Conservation (phyloP, 2,797 vertebrate genomes). For the Galaxias olidus region DNA sequence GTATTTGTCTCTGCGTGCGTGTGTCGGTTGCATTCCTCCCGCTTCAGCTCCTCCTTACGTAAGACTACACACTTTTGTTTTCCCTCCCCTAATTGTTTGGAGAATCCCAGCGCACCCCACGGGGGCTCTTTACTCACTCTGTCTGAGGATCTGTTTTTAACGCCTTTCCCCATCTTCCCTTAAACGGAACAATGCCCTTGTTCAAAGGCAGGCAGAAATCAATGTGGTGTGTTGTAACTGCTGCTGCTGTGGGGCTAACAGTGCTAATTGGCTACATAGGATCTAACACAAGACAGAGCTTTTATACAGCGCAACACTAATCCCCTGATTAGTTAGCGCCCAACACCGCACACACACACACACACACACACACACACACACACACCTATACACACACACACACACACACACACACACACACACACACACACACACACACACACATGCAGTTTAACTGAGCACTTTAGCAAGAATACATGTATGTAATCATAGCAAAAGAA, state of each 20-base stretch:
- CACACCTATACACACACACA: no score
- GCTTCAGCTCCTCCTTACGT: not conserved
- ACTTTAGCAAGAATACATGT: no score
- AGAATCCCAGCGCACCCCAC: not conserved
- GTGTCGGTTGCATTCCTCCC: not conserved
- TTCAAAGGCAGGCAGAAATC: conserved; percentile 4
- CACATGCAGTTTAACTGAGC: no score
- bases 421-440: no score
- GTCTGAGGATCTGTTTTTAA: not conserved
- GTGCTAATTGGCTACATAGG: not conserved
- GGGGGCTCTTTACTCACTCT: not conserved
- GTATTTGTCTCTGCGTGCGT: not conserved
- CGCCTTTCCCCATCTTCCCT: not conserved
- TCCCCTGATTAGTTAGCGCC: no score
- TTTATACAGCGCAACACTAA: no score
- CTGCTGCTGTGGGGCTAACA: not conserved
- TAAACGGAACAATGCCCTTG: not conserved
- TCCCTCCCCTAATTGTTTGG: not conserved
- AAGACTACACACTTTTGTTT: not conserved
- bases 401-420: no score
- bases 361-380: no score
- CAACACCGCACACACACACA: no score
- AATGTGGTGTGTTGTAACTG: not conserved
- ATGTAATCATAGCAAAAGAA: no score
- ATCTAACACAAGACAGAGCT: not conserved